These are phyloP conservation scores for Sipha maydis DNA, from an alignment of 2,888 invertebrate genomes.

Conservation along the genomic window DNA sequence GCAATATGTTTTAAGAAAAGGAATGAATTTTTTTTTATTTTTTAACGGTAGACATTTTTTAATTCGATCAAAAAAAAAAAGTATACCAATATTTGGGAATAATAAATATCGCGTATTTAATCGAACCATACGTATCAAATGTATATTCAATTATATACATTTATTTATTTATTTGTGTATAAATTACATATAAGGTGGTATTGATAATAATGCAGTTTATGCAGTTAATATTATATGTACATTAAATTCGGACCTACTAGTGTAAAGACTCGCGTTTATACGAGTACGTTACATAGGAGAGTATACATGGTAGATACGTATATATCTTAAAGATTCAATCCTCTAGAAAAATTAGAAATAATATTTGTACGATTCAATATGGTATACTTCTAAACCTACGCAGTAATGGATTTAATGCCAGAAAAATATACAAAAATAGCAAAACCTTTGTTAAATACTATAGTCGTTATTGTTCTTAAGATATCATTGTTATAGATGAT, in stretches of 20 bases:
- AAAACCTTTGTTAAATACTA: no score
- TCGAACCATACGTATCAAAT: constrained; percentile 7
- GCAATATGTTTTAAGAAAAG: not conserved
- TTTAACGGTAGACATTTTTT: not conserved
- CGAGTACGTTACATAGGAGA: no score
- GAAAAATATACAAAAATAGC: no score
- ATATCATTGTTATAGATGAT: no score
- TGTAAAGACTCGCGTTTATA: not conserved
- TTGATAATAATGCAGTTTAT: not conserved
- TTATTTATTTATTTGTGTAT: not conserved
- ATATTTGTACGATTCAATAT: not conserved
- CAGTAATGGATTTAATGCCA: no score
- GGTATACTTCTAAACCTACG: not conserved
- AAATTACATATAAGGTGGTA: not conserved
- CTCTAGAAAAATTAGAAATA: no score
- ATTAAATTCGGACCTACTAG: not conserved
- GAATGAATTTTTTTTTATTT: not conserved
- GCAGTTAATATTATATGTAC: not conserved
- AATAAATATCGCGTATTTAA: not conserved
- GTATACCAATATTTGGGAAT: not conserved
- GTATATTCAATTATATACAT: no score
- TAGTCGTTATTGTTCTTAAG: no score
- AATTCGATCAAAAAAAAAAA: not conserved
- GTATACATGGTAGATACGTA: no score
- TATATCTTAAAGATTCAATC: not conserved